These are phyloP conservation scores for Fabriciana adippe DNA, from an alignment of 2,888 invertebrate species.

Conservation along the genomic window DNA sequence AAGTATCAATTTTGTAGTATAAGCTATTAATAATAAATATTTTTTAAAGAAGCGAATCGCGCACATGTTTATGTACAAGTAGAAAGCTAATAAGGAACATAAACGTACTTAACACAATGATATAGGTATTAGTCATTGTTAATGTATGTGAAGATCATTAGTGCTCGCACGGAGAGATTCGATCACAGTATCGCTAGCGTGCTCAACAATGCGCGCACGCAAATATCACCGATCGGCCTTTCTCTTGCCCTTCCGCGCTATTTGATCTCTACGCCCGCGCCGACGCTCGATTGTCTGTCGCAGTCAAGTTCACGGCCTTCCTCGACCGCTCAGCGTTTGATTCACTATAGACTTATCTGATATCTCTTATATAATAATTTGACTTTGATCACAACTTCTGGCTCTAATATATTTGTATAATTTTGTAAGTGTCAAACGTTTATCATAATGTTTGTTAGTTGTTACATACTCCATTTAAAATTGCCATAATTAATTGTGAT, in stretches of 20 bases:
- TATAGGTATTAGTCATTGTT: conserved; percentile 21
- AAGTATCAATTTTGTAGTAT: conserved; percentile 36
- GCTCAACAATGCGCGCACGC: conserved; percentile 30
- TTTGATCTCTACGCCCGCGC: conserved; percentile 44
- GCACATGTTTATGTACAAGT: neutral
- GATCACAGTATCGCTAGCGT: conserved; percentile 20
- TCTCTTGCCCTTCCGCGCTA: conserved; percentile 49
- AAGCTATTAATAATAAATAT: neutral
- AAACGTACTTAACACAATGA: conserved; percentile 8
- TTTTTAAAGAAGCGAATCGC: neutral
- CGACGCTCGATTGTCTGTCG: conserved; percentile 58
- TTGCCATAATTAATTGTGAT: no score
- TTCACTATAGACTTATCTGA: neutral
- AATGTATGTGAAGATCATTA: conserved; percentile 30
- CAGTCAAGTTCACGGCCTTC: conserved; percentile 74
- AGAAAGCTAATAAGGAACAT: conserved; percentile 23
- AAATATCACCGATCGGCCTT: conserved; percentile 46
- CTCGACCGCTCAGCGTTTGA: conserved; percentile 23
- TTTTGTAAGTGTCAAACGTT: no score
- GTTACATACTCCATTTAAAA: no score
- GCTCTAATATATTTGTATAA: no score
- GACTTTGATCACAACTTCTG: no score
- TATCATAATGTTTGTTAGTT: no score
- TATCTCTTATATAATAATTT: neutral
- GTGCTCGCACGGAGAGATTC: conserved; percentile 21